These are phyloP conservation scores for Ornithoptera alexandrae DNA, from an alignment of 2,888 invertebrate species.

Conservation along the genomic window DNA sequence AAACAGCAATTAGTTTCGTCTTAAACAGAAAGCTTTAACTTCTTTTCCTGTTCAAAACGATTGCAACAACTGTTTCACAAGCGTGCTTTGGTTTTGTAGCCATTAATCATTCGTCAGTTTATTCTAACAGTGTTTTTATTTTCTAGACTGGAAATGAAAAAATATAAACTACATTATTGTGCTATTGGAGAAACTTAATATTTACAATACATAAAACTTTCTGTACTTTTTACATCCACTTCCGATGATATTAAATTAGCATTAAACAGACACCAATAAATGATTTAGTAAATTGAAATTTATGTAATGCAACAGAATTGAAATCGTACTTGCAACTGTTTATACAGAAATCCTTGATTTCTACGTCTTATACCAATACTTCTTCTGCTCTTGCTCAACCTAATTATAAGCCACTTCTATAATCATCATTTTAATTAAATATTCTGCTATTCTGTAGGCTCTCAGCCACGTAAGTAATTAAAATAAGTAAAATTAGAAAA, in stretches of 20 bases:
- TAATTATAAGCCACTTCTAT: slow-evolving; percentile 22
- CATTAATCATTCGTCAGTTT: slow-evolving; percentile 22
- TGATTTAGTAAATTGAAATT: background rate
- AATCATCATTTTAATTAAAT: slow-evolving; percentile 25
- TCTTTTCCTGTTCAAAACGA: slow-evolving; percentile 15
- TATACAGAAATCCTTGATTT: background rate
- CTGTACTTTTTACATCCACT: too few relatives aligned
- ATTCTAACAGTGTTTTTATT: slow-evolving; percentile 14
- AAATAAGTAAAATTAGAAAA: too few relatives aligned
- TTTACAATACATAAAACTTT: too few relatives aligned
- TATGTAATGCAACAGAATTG: background rate
- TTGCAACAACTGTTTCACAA: slow-evolving; percentile 12
- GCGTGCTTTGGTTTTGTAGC: slow-evolving; percentile 16
- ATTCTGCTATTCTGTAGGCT: slow-evolving; percentile 12
- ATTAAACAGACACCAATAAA: background rate
- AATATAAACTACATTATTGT: background rate
- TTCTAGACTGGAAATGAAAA: background rate
- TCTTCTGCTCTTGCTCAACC: slow-evolving; percentile 12
- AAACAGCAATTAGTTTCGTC: slow-evolving; percentile 14
- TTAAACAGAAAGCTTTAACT: slow-evolving; percentile 10
- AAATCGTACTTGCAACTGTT: background rate
- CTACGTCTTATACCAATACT: slow-evolving; percentile 5
- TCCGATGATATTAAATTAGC: background rate
- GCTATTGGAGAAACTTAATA: background rate
- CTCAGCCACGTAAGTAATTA: slow-evolving; percentile 3